Evolutionary conservation across 2,113 vertebrate species (phyloP), one percentile per base, ranked within the genome.

Genomic region (rabbit (Oryctolagus cuniculus)): DNA sequence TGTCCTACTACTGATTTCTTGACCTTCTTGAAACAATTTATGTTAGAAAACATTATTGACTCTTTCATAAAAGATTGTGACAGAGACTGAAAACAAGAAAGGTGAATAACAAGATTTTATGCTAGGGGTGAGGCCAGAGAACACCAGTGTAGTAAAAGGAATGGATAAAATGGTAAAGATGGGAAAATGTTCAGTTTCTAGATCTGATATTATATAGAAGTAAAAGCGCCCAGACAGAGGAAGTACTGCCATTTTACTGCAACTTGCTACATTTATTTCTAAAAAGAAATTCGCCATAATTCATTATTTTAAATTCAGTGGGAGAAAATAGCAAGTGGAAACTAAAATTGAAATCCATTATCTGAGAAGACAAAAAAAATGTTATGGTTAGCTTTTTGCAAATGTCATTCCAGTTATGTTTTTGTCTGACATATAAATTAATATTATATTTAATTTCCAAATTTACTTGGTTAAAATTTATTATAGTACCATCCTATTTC

Each of bases 91-190:
- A 74, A 82, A 16, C 29, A 84, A 55, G 80, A 87, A 92, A 81
- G 36, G 77, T 88, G 34, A 91, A 72, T 77, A 93, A 63, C 69
- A 38, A 79, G 11, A 77, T 74, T 93, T 87, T 84, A 70, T 17
- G 7, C 17, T n/a, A 31, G 51, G 0, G 16, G 1, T 22, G 74
- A 94, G 27, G 19, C 25, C 49, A 69, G 8, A 89, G 72, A 36
- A 25, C 11, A 77, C 19, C 9, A 38, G 3, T 21, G 6, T 61
- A 31, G 13, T 94, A 58, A 49, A 78, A 74, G 78, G 15, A 29
- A 5, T 92, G 64, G 6, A 25, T 55, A 25, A 22, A 73, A 55
- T 72, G 44, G 17, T 6, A 66, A 74, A 38, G 22, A n/a, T 64
- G 11, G 29, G 6, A 27, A 24, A n/a, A 15, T 24, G 11, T 24